Evolutionary conservation across 35 echinoderm and acorn worm genomes (phyloP), one percentile per base, ranked within the genome.

Genomic region (Lytechinus variegatus): DNA sequence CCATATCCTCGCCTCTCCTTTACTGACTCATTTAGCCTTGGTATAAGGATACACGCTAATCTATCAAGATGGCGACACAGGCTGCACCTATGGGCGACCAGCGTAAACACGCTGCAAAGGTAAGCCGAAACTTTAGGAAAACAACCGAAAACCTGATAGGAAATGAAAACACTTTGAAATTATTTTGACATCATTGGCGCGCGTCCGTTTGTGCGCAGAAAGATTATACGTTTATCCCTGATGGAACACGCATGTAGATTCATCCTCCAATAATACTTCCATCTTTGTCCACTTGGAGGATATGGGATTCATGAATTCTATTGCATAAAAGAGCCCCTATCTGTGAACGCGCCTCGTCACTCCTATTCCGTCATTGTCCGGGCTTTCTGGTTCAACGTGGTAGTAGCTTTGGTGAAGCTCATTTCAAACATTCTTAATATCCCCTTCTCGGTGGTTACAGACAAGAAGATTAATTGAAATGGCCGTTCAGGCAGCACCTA

Each of bases 61-160:
- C 13, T 29, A 52, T 54, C 88, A 90, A 44, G 4, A 90, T 90
- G 88, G 88, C 88, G 28, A 54, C 52, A 52, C 88, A 90, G 27
- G 88, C 88, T 12, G 88, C 88, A 90, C 88, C 88, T 90, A 90
- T 90, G 88, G 88, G 88, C 88, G 88, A 90, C 16, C 29, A 44
- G 29, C 88, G 88, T 54, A 90, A 90, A 44, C 28, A 44, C 29
- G 88, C 88, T 44, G 52, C 52, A 54, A 90, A 90, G 88, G 88
- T 90, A 90, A 90, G 88, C 66, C 21, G 66, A 79, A 79, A 79
- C 66, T 19, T 79, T 79, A 79, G 14, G 14, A 79, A 79, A 79
- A 79, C 66, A 79, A 79, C 66, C 66, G 19, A 79, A 79, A 79
- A 79, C 66, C n/a, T 79, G 66, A 79, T 79, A 79, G 66, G 66